phyloP scores from a whole-genome alignment of 1,140 invertebrate species.

The Cotesia glomerata region DNA sequence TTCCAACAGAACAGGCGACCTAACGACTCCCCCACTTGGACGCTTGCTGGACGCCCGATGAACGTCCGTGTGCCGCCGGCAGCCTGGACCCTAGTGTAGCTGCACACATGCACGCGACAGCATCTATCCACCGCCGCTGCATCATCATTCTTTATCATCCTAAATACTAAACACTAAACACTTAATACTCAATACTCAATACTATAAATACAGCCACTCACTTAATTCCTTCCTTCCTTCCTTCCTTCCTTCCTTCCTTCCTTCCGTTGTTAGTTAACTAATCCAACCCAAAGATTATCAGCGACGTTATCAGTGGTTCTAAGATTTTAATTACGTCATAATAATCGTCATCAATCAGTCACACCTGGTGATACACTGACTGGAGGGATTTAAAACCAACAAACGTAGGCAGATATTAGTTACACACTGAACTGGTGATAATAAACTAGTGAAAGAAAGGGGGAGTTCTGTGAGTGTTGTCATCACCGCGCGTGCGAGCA shows the following conservation, averaged over 20 bases:
- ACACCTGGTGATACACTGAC: no score
- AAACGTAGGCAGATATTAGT: no score
- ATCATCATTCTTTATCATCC: constrained; percentile 35
- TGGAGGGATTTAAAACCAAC: no score
- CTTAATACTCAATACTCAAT: no score
- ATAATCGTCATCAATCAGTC: no score
- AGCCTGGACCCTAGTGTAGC: constrained; percentile 55
- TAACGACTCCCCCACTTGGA: constrained; percentile 49
- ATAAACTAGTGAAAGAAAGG: not conserved
- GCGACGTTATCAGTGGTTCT: no score
- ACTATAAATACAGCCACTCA: no score
- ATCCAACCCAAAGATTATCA: no score
- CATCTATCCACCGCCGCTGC: constrained; percentile 53
- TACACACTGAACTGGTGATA: not conserved
- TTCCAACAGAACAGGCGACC: constrained; percentile 24
- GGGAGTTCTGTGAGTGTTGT: not conserved
- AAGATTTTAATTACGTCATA: no score
- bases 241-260: constrained; percentile 35
- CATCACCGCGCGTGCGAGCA: not conserved
- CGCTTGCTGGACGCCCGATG: constrained; percentile 39
- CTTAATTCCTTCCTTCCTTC: constrained; percentile 30
- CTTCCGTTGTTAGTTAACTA: constrained; percentile 34
- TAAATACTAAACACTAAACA: not conserved
- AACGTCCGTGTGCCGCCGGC: constrained; percentile 47
- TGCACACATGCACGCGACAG: constrained; percentile 64